Evolutionary conservation across 2,113 vertebrate species (phyloP).

Genomic region (Trichechus manatus): DNA sequence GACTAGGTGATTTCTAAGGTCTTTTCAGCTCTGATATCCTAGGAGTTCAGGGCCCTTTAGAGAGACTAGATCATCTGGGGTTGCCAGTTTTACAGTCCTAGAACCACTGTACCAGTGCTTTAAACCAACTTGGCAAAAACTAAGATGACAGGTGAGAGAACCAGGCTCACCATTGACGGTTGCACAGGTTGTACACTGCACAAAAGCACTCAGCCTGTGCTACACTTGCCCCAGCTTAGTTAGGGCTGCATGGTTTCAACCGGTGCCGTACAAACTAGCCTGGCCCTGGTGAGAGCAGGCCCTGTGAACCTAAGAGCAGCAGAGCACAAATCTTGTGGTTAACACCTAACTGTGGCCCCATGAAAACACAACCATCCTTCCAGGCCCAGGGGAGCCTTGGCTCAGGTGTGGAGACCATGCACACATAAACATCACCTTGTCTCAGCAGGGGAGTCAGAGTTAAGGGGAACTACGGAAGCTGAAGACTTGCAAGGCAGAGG

Average conservation of each 20-base stretch:
- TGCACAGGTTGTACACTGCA: background rate
- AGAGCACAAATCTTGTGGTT: background rate
- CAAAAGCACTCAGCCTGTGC: background rate
- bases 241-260: background rate
- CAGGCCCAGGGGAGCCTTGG: background rate
- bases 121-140: background rate
- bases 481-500: background rate
- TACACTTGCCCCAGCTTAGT: background rate
- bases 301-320: background rate
- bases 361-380: background rate
- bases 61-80: background rate
- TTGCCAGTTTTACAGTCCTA: background rate
- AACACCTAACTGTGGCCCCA: background rate
- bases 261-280: background rate
- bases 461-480: background rate
- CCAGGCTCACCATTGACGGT: background rate
- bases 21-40: background rate
- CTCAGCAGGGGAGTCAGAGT: background rate
- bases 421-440: background rate
- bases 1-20: background rate
- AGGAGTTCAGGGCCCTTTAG: background rate
- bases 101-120: background rate
- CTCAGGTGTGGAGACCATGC: background rate
- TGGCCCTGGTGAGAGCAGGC: background rate
- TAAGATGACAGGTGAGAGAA: background rate